Evolutionary conservation across 2,113 vertebrate species (phyloP), one percentile per base, ranked within the genome.

Genomic region (Halcyon senegalensis): DNA sequence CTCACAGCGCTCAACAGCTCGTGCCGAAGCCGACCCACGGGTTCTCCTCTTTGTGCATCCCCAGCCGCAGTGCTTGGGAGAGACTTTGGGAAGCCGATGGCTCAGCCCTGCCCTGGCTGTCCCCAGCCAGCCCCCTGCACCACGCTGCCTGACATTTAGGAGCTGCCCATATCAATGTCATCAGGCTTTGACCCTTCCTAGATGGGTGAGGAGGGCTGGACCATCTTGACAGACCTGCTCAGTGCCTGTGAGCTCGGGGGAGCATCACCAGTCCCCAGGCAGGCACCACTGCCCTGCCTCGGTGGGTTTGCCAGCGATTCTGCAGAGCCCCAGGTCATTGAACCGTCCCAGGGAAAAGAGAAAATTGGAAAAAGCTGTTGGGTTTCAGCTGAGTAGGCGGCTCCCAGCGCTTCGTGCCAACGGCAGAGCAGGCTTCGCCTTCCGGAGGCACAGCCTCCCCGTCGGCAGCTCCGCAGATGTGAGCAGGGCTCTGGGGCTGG

Each of bases 291-390:
- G 60, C 94, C 81, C 86, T 75, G 48, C 74, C 69, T 79, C 0
- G 0, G 46, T 13, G 89, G 59, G 21, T 84, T 92, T 89, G 93
- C 84, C 87, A 95, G 74, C 7, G 0, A 79, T 82, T 75, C 92
- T 66, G 69, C 87, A 79, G 90, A 90, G 96, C 86, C 92, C 74
- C 69, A 66, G 94, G 94, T 82, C 96, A 79, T 73, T 92, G 94
- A 95, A 85, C 77, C 30, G 0, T 84, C 94, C 92, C 89, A 84
- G 80, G 92, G 92, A 95, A 95, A 81, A 8, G 69, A 94, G 96
- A 84, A 97, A 96, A 97, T 96, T 97, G 93, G 93, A 95, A 96
- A 89, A 96, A 94, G 90, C 92, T 96, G 94, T 94, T 92, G 86
- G 84, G 84, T 93, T 96, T 90, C 58, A 94, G 92, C 96, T 95